Evolutionary conservation across 2,113 vertebrate genomes (phyloP), one percentile per base, ranked within the genome.

Genomic region (Chiloscyllium plagiosum): DNA sequence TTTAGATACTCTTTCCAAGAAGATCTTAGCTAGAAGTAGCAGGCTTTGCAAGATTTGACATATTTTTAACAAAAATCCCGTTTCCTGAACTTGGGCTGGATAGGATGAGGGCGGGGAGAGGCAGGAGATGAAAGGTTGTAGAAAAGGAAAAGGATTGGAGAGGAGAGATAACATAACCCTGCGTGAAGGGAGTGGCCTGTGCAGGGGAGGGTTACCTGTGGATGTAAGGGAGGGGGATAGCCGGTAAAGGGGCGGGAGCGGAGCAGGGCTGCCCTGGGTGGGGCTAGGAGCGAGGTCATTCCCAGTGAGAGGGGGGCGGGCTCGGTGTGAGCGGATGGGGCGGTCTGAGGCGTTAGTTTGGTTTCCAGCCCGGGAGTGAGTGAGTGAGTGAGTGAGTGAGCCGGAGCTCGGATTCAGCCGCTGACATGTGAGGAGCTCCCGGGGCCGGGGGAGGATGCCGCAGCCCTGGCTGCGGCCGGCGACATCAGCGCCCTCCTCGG

Each of bases 21-120:
- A 3, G 7, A 78, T 10, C n/a, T 29, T n/a, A 78, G 13, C 4
- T 26, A 90, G 52, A 24, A 87, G 47, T 7, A 50, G 2, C 19
- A 29, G 2, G n/a, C 65, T 86, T 61, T 89, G 33, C 6, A 65
- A 37, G 56, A 65, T 66, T n/a, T 92, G 56, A 47, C 89, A 33
- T 20, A 19, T 92, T 65, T 90, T 56, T 56, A 56, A 61, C 7
- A 61, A 12, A 61, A 61, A 66, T 90, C 33, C 61, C 33, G 29
- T 66, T 4, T 3, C 3, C n/a, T 66, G 87, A 92, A 65, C 26
- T 52, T 89, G 29, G 95, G 90, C 83, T 93, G 42, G 42, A 47
- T 47, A 47, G 42, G 42, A 47, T n/a, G n/a, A 47, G 42, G 1
- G 42, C 42, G 42, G 96, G 96, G 95, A 96, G 96, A 96, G 24